These are phyloP conservation scores for Ceratosolen solmsi DNA, from an alignment of 1,140 invertebrate genomes.

Conservation along the genomic window DNA sequence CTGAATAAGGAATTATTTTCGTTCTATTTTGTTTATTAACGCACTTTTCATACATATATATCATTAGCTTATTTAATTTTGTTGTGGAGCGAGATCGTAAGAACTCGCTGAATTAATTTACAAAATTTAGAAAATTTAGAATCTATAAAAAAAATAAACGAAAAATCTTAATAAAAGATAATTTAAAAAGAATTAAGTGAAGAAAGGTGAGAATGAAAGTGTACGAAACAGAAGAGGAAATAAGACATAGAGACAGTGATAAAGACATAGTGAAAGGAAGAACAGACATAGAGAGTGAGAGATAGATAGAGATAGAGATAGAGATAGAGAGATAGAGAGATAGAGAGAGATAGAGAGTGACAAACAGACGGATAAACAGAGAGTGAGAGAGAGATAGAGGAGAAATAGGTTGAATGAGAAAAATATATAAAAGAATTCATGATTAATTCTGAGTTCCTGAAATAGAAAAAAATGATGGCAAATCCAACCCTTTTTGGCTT, in stretches of 20 bases:
- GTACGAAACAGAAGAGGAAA: constrained; percentile 40
- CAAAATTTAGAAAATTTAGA: constrained; percentile 42
- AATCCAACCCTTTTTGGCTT: constrained; percentile 40
- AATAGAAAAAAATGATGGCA: constrained; percentile 44
- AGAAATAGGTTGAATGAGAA: constrained; percentile 40
- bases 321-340: constrained; percentile 57
- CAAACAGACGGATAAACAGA: constrained; percentile 51
- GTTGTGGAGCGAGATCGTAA: background rate
- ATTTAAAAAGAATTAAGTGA: constrained; percentile 32
- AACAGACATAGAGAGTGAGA: constrained; percentile 47
- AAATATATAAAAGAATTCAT: constrained; percentile 37
- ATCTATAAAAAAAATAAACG: constrained; percentile 44
- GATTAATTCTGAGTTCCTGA: constrained; percentile 36
- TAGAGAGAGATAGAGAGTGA: constrained; percentile 58
- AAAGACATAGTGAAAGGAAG: constrained; percentile 61
- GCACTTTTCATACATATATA: constrained; percentile 12
- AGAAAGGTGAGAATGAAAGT: constrained; percentile 50
- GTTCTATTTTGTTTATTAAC: background rate
- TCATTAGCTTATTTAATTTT: constrained; percentile 8
- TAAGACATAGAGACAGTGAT: constrained; percentile 58
- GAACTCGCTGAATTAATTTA: constrained; percentile 21
- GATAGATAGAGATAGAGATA: constrained; percentile 46
- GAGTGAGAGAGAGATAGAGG: constrained; percentile 43
- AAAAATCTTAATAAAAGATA: constrained; percentile 31
- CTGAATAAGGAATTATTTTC: constrained; percentile 20